These are phyloP conservation scores for Alethe diademata DNA, from an alignment of 2,113 vertebrate species.

Conservation along the genomic window DNA sequence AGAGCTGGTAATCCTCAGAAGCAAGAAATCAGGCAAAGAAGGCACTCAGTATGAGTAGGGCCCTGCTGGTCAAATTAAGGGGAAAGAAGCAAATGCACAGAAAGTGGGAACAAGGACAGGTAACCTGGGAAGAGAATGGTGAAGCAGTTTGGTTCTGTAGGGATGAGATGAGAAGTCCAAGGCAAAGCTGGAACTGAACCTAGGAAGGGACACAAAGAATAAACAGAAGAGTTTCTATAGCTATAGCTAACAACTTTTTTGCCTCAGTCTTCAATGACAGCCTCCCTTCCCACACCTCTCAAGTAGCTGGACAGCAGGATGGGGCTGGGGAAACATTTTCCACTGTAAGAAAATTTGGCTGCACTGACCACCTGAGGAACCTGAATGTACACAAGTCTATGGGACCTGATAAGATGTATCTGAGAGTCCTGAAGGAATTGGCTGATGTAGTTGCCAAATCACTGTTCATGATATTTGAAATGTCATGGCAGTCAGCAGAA, in stretches of 20 bases:
- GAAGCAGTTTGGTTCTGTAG: neutral
- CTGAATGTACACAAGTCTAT: too few species aligned
- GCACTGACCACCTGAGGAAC: neutral
- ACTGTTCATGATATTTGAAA: neutral
- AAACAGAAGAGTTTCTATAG: neutral
- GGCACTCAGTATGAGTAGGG: neutral
- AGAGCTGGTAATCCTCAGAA: neutral
- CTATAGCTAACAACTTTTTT: neutral
- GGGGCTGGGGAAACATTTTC: neutral
- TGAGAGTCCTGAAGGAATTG: neutral
- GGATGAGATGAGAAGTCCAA: neutral
- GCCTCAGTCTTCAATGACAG: neutral
- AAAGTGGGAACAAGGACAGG: neutral
- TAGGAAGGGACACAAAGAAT: fast-evolving
- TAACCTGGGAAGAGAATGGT: neutral
- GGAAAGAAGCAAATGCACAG: neutral
- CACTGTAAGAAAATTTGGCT: neutral
- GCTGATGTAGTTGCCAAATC: neutral
- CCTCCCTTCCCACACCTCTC: neutral
- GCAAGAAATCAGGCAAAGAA: neutral
- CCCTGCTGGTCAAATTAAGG: neutral
- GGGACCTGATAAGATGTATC: neutral
- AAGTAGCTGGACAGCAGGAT: too few species aligned
- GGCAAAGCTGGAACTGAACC: neutral
- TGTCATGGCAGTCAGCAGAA: neutral